These are phyloP conservation scores for Stigmatopora argus DNA, from an alignment of 2,113 vertebrate genomes.

Conservation along the genomic window DNA sequence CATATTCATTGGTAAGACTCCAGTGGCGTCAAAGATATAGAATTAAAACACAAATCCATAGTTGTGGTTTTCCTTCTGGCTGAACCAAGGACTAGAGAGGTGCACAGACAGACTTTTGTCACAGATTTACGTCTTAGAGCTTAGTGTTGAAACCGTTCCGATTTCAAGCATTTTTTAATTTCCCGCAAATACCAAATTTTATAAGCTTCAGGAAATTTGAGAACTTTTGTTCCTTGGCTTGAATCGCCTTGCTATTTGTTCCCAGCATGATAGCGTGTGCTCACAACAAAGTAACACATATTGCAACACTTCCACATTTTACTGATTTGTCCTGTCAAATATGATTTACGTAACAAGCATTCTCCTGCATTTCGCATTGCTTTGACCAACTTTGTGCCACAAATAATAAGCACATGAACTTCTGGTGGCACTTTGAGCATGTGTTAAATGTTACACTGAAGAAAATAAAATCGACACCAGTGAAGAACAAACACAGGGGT, in stretches of 20 bases:
- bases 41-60: no score
- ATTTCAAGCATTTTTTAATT: no score
- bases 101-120: neutral
- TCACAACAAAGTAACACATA: slow-evolving; percentile 28
- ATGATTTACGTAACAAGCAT: slow-evolving; percentile 33
- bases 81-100: no score
- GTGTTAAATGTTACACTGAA: slow-evolving; percentile 55
- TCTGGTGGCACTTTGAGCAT: slow-evolving; percentile 56
- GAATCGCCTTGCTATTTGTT: neutral
- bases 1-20: no score
- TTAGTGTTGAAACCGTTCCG: neutral
- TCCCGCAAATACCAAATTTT: neutral
- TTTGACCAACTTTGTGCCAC: slow-evolving; percentile 34
- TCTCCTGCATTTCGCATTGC: slow-evolving; percentile 30
- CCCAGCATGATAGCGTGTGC: slow-evolving; percentile 15
- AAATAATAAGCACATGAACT: slow-evolving; percentile 46
- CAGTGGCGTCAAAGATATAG: no score
- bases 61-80: no score
- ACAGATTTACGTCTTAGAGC: neutral
- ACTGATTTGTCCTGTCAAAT: slow-evolving; percentile 42
- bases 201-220: neutral
- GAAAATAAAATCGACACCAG: slow-evolving; percentile 53
- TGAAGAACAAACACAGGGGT: slow-evolving; percentile 31
- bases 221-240: neutral
- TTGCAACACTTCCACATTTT: slow-evolving; percentile 10